These are phyloP conservation scores for Lagopus leucura DNA, from an alignment of 2,113 vertebrate genomes.

Conservation along the genomic window DNA sequence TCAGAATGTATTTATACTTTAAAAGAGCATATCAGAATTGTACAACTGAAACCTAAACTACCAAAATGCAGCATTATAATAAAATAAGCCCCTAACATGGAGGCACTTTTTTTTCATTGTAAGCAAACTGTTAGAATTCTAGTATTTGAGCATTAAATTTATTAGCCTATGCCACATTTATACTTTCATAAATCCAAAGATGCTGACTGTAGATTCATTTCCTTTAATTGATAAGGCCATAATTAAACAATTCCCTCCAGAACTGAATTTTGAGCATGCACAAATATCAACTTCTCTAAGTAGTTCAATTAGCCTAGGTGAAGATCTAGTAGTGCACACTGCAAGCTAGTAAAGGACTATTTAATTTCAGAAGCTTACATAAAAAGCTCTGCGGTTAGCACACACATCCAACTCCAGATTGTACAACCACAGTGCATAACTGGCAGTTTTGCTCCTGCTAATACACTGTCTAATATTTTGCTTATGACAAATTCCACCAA, in stretches of 20 bases:
- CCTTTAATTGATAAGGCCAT: background rate
- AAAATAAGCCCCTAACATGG: background rate
- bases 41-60: background rate
- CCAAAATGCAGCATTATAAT: background rate
- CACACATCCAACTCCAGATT: background rate
- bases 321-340: background rate
- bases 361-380: constrained; percentile 30
- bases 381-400: constrained; percentile 29
- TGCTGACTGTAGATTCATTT: background rate
- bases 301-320: background rate
- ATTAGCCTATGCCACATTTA: background rate
- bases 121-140: background rate
- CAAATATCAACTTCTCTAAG: background rate
- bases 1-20: constrained; percentile 70
- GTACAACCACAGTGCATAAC: constrained; percentile 29
- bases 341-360: constrained; percentile 5
- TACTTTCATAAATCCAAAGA: background rate
- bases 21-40: constrained; percentile 20
- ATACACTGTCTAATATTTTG: constrained; percentile 61
- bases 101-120: background rate
- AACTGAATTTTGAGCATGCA: background rate
- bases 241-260: background rate
- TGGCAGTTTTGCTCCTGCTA: constrained; percentile 56
- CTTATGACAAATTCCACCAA: constrained; percentile 55
- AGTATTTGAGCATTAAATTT: background rate